Evolutionary conservation across 2,888 invertebrate species (phyloP).

Genomic region (Euplexia lucipara): DNA sequence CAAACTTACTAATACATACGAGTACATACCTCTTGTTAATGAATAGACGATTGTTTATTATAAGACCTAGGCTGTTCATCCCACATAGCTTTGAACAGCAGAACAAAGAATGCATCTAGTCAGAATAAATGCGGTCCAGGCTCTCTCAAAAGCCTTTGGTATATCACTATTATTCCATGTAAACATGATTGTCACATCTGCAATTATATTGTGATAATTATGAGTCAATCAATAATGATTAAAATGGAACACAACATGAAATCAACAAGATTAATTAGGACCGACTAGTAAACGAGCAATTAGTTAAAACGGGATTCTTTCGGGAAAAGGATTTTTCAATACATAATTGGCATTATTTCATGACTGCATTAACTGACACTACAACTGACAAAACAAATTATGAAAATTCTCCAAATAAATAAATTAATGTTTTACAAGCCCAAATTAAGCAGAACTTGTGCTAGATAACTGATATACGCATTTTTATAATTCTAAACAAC

Average conservation of each 20-base stretch:
- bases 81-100: background rate
- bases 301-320: background rate
- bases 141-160: background rate
- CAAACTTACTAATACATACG: too few species aligned
- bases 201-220: background rate
- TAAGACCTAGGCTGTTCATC: too few species aligned
- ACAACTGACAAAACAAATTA: background rate
- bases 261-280: background rate
- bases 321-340: background rate
- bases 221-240: background rate
- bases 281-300: background rate
- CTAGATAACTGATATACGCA: too few species aligned
- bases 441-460: too few species aligned
- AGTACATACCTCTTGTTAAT: too few species aligned
- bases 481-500: too few species aligned
- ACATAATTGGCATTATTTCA: too few species aligned
- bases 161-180: background rate
- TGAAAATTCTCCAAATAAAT: too few species aligned
- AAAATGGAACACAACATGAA: background rate
- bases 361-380: too few species aligned
- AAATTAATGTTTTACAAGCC: too few species aligned
- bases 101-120: background rate
- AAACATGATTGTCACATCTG: background rate
- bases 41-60: too few species aligned
- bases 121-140: background rate